Evolutionary conservation across 2,113 vertebrate genomes (phyloP), one percentile per base, ranked within the genome.

Genomic region (Opisthocomus hoazin): DNA sequence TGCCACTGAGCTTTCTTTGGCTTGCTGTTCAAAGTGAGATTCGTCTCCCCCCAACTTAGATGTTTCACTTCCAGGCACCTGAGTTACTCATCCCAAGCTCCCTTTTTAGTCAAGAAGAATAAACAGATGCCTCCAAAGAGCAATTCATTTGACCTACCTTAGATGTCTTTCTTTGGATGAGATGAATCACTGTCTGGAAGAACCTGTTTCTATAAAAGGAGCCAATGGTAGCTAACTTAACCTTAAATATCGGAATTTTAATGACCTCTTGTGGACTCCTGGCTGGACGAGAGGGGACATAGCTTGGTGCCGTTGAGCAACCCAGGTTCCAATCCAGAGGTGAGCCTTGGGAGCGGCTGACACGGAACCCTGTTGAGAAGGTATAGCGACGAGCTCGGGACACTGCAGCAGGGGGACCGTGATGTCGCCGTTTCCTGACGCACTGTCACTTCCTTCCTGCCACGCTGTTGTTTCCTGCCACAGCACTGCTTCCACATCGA

Each of bases 131-230:
- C 43, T 84, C 68, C 85, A 87, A 90, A 89, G 86, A 87, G 32
- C 41, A 69, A 93, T 90, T 88, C 11, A 26, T 89, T 94, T 96
- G 86, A 94, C 80, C 86, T 93, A 84, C 46, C 64, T 90, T 89
- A 84, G n/a, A 70, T 71, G 34, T 68, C 80, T 93, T 36, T 74
- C 88, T 94, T 92, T 12, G 4, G 64, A 92, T 74, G 64, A 94
- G 73, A 91, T 94, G 68, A 94, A 81, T 82, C 0, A 0, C 10
- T 75, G 24, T 66, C 43, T 56, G 78, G 80, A 92, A 86, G 75
- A 84, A 70, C 3, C 19, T 54, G 17, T 75, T 89, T 71, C 73
- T 87, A 56, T 84, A 82, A 94, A 91, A 89, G 73, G 46, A 90
- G 46, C 23, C 54, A 92, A 39, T 3, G 3, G 50, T 65, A 88